Base-by-base conservation (phyloP, 2,113 vertebrate genomes). In the Dicaeum eximium region DNA sequence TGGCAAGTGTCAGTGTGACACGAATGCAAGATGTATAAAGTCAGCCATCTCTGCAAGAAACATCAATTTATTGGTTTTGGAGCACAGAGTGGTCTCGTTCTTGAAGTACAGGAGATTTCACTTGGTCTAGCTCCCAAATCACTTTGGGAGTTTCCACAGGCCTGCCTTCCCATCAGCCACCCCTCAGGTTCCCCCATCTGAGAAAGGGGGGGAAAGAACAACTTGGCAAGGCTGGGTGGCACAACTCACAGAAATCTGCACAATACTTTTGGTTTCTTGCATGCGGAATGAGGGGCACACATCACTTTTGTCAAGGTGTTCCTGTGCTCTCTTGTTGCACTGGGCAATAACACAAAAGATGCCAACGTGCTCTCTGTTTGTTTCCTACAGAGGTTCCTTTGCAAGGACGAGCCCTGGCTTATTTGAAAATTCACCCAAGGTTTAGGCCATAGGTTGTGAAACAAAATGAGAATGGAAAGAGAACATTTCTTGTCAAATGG, bases 361-460 rank as follows among this genome's bases (percentile, higher is more conserved):
- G 21, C 31, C 65, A 44, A 42, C 38, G 12, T 0, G 1, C 18
- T 44, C 18, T 0, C 1, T 53, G 70, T 71, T 78, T 90, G 56
- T 80, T 77, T 80, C n/a, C 65, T 50, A 0, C 8, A 53, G 44
- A 95, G 47, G 21, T 67, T 86, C 44, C 56, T 83, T 78, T 71
- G 69, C 74, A 92, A 42, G 47, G 83, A n/a, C 1, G 1, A 93
- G 51, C 0, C 0, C 61, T 88, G 73, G 14, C 56, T 88, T 75
- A 67, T 84, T 88, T 90, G 82, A 92, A 94, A 96, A 92, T 74
- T 81, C 93, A 93, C 86, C 69, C 50, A 90, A 92, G 67, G 65
- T 88, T 93, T 88, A 83, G 64, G 57, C 82, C 86, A 58, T 15
- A 79, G 77, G 60, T 79, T 93, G 72, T 75, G 90, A 92, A 96